Evolutionary conservation across 2,888 invertebrate genomes (phyloP), one percentile per base, ranked within the genome.

Genomic region (Philereme vetulata): DNA sequence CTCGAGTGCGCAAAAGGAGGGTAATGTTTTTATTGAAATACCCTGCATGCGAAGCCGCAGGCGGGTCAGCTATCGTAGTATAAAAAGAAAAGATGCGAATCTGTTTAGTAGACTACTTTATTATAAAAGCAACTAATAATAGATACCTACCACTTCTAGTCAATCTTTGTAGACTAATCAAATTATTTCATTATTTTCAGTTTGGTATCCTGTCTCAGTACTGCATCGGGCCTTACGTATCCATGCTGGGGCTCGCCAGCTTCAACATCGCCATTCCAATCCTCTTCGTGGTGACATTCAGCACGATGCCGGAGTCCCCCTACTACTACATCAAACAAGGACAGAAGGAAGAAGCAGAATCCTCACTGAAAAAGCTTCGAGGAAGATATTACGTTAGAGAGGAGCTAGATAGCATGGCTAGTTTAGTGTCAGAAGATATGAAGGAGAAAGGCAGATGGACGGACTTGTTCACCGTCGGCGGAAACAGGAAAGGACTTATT

Each of bases 221-320:
- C 74, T 87, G 93, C 70, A 90, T 94, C 64, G 94, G 94, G 1
- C 93, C 94, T 0, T 93, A 92, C 63, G 93, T 93, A 11, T 92
- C 93, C 33, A 94, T 94, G 81, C 78, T 93, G 62, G 87, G 83
- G 0, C 83, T 94, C 34, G 93, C 94, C 5, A 92, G 93, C 69
- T 92, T 94, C 69, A 93, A 94, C 52, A 87, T 94, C 44, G 80
- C 93, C 0, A 86, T 94, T 56, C 93, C 94, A 0, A 82, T 94
- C 36, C 70, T 94, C 2, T 93, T 94, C 72, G 86, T 94, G 9
- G 77, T 93, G 1, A 89, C 93, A 1, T 93, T 94, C 76, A 84
- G 93, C 49, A 92, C 93, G 43, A 93, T 95, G 90, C 95, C 95
- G 0, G 95, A 95, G 77, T 94, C 95, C 3, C 95, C 95, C 0